Percentiles rank a stretch among this genome's conserved stretches.
phyloP scores from a whole-genome alignment of 2,113 vertebrate species.

The Ploceus nigricollis region DNA sequence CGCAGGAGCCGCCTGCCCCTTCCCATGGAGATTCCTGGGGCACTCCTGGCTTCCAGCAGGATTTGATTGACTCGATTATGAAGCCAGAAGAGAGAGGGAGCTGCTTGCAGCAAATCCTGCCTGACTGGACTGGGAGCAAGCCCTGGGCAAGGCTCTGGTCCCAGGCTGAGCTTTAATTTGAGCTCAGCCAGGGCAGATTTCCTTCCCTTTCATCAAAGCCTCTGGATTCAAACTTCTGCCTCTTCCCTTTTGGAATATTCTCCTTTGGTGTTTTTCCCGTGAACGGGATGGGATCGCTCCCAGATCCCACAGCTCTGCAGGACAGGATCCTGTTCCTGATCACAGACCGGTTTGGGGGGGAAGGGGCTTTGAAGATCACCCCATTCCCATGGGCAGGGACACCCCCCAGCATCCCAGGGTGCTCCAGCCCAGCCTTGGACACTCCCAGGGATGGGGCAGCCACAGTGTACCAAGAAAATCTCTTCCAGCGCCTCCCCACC shows the following conservation, averaged over 20 bases:
- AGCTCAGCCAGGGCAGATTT: not conserved
- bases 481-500: not conserved
- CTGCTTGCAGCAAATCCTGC: not conserved
- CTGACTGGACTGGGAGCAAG: not conserved
- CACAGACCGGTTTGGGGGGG: not conserved
- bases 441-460: not conserved
- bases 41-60: not conserved
- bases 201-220: not conserved
- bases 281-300: fast-evolving
- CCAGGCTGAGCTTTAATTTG: not conserved
- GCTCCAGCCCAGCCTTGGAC: not conserved
- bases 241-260: not conserved
- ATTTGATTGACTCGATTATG: fast-evolving
- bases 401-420: not conserved
- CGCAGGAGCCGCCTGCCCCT: not conserved
- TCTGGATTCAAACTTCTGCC: not conserved
- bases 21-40: not conserved
- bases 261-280: not conserved
- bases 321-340: fast-evolving
- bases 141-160: not conserved
- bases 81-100: not conserved
- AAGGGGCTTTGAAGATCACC: fast-evolving
- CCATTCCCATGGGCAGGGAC: not conserved
- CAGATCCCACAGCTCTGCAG: not conserved
- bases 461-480: fast-evolving